Base-by-base conservation (phyloP, 2,113 vertebrate species). In the Forbesichthys papilliferus region DNA sequence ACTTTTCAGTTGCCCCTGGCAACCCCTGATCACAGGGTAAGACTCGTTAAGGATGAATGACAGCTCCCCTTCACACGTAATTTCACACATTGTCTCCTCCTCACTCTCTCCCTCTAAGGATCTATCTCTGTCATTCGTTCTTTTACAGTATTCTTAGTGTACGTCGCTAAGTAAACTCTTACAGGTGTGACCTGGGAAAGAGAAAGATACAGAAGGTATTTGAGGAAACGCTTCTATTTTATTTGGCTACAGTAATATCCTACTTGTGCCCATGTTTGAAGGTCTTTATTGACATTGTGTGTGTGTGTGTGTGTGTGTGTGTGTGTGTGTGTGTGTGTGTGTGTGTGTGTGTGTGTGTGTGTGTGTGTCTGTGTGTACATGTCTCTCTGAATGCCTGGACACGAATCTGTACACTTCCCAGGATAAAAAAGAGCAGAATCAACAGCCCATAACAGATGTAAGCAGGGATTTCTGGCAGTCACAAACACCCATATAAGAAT, bases 151-250 rank as follows among this genome's bases (percentile, higher is more conserved):
- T n/a, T 5, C 46, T 61, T 8, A 51, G 55, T 13, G 66, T n/a
- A 61, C 49, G 27, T 67, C 46, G 71, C 55, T 5, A 62, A 62
- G 4, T 66, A 67, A 65, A 1, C 16, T 27, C 7, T 0, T 4
- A 36, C 13, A 12, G 55, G 74, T 63, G 64, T 62, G 48, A 56
- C 48, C 48, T 27, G 59, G 6, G 53, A 49, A 27, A 34, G 53
- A 47, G 14, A 9, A 62, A 42, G 36, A 42, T 27, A 27, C 27
- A 27, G 7, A 18, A 6, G 51, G 11, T 11, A n/a, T 53, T 53
- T 13, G 1, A 57, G 14, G 53, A 48, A 68, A 82, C 61, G 79
- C 48, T 54, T 82, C 58, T 8, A 52, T 70, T 64, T 84, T 69
- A 52, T 71, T 58, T 85, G 77, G 83, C 51, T 65, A 52, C 16